Conservation (phyloP, 2,888 invertebrate genomes). For the Rhorus exstirpatorius region DNA sequence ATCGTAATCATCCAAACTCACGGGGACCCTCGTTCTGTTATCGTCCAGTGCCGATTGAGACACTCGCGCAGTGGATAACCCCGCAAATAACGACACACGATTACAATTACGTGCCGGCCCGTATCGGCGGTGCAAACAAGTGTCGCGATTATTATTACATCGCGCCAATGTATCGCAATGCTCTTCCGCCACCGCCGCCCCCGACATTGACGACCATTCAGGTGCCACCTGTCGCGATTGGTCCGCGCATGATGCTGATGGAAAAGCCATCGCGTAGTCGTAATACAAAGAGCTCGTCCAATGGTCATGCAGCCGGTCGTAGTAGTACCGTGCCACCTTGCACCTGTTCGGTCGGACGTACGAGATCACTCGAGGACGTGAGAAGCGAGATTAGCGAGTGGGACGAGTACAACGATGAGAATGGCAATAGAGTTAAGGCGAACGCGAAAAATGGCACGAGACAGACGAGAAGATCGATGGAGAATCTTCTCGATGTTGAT, state of each 20-base stretch:
- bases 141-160: slow-evolving; percentile 89
- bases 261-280: slow-evolving; percentile 79
- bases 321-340: slow-evolving; percentile 86
- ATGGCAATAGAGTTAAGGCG: slow-evolving; percentile 88
- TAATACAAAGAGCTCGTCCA: slow-evolving; percentile 79
- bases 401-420: slow-evolving; percentile 89
- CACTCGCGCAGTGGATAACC: slow-evolving; percentile 87
- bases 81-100: slow-evolving; percentile 87
- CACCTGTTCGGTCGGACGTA: slow-evolving; percentile 88
- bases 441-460: slow-evolving; percentile 87
- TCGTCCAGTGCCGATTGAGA: slow-evolving; percentile 87
- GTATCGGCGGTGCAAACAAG: slow-evolving; percentile 84
- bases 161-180: slow-evolving; percentile 90
- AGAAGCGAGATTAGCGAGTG: slow-evolving; percentile 89
- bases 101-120: slow-evolving; percentile 87
- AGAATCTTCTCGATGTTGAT: slow-evolving; percentile 88
- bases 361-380: slow-evolving; percentile 91
- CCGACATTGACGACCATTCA: slow-evolving; percentile 72
- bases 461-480: slow-evolving; percentile 90
- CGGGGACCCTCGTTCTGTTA: slow-evolving; percentile 84
- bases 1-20: slow-evolving; percentile 85
- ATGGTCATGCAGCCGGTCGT: slow-evolving; percentile 72
- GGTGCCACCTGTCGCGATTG: slow-evolving; percentile 76
- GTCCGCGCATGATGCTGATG: slow-evolving; percentile 83
- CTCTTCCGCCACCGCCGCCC: slow-evolving; percentile 88